Conservation (phyloP, 2,797 vertebrate species). For the Sphenodon punctatus region DNA sequence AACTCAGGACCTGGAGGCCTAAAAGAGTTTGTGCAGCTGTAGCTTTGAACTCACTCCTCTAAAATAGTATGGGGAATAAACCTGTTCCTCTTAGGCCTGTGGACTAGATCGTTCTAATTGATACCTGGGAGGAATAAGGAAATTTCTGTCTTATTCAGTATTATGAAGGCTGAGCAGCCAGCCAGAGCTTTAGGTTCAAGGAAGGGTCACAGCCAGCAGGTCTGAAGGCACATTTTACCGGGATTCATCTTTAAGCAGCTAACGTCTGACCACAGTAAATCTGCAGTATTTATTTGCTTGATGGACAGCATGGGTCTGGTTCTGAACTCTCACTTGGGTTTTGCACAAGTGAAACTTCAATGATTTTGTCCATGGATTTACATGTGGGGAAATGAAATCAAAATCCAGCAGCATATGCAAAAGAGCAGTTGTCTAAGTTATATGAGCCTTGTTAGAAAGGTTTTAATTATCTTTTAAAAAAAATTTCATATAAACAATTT, state of each 20-base stretch:
- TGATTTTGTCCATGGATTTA: background rate
- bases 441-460: background rate
- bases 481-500: background rate
- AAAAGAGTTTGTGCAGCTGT: background rate
- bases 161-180: background rate
- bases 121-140: background rate
- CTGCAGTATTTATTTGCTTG: background rate
- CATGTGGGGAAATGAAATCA: background rate
- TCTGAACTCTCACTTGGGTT: background rate
- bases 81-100: background rate
- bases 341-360: background rate
- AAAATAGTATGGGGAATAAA: background rate
- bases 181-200: background rate
- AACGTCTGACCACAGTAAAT: background rate
- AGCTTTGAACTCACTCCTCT: background rate
- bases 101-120: background rate
- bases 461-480: background rate
- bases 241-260: background rate
- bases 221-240: background rate
- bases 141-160: background rate
- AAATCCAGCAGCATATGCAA: background rate
- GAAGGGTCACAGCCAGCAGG: accelerated
- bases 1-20: background rate
- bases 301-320: background rate
- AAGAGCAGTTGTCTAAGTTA: background rate